A percentile compares a stretch with the other conserved stretches of the same genome.
Conservation (phyloP, 2,888 invertebrate species). For the Amphipyra tragopoginis region DNA sequence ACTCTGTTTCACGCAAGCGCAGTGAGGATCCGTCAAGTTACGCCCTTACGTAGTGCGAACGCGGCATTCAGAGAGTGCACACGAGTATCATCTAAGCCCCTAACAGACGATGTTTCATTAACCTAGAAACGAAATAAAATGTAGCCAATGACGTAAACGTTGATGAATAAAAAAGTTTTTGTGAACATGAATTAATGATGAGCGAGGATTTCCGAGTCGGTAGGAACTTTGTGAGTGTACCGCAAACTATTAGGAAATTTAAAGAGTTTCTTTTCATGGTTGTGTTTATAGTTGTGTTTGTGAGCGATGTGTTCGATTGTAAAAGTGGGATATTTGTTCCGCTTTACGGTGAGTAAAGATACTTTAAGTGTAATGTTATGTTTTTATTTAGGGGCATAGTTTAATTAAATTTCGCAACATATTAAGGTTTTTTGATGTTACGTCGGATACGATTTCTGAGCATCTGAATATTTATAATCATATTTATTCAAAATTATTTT, state of each 20-base stretch:
- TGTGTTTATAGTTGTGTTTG: slow-evolving; percentile 72
- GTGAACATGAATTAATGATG: slow-evolving; percentile 71
- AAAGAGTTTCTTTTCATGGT: slow-evolving; percentile 61
- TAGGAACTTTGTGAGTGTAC: slow-evolving; percentile 55
- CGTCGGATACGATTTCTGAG: not conserved
- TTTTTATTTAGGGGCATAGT: slow-evolving; percentile 14
- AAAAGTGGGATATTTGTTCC: slow-evolving; percentile 76
- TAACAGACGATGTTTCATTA: slow-evolving; percentile 69
- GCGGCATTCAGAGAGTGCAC: slow-evolving; percentile 72
- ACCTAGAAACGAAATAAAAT: slow-evolving; percentile 67
- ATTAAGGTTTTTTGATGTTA: slow-evolving; percentile 1
- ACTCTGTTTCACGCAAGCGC: slow-evolving; percentile 86
- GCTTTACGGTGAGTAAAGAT: slow-evolving; percentile 77
- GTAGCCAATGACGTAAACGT: slow-evolving; percentile 67
- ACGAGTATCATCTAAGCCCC: slow-evolving; percentile 63
- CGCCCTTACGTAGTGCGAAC: slow-evolving; percentile 84
- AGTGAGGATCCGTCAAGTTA: slow-evolving; percentile 74
- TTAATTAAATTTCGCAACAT: slow-evolving; percentile 2
- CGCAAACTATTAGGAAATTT: slow-evolving; percentile 55
- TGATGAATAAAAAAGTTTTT: slow-evolving; percentile 70
- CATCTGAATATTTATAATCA: not conserved
- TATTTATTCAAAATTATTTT: not conserved
- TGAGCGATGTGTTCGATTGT: slow-evolving; percentile 79
- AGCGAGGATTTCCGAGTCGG: slow-evolving; percentile 40
- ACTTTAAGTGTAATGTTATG: slow-evolving; percentile 33